Evolutionary conservation across 2,797 vertebrate genomes (phyloP).

Genomic region (Poliocrania exsul): DNA sequence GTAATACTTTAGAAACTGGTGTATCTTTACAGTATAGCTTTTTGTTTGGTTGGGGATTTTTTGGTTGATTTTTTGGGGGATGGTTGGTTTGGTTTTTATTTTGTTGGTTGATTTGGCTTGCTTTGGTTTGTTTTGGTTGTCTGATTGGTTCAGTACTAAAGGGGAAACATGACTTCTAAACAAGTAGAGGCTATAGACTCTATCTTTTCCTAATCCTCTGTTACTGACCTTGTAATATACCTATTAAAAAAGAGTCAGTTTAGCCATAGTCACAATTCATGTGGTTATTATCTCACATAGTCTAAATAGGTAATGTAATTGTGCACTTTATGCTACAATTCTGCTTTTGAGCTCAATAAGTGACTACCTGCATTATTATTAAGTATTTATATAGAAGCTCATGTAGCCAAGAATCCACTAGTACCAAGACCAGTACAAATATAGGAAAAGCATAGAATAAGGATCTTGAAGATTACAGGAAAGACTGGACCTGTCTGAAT

Average conservation of each 20-base stretch:
- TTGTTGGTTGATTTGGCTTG: not conserved
- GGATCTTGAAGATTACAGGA: not conserved
- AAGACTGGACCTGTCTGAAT: not conserved
- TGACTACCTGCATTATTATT: not conserved
- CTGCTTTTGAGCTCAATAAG: slow-evolving; percentile 5
- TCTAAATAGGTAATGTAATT: not conserved
- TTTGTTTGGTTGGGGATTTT: not conserved
- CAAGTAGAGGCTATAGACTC: not conserved
- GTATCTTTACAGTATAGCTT: too few relatives aligned
- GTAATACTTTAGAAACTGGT: not conserved
- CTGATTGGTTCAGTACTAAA: not conserved
- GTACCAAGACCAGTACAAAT: not conserved
- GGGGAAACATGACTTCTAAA: not conserved
- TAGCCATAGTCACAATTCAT: not conserved
- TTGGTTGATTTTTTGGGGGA: not conserved
- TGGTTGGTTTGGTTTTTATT: not conserved
- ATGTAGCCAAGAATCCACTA: not conserved
- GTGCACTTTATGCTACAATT: not conserved
- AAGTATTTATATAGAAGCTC: not conserved
- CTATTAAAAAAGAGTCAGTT: not conserved
- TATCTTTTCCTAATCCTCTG: not conserved
- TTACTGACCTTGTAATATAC: not conserved
- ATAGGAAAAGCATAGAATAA: not conserved
- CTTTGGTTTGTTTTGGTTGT: not conserved
- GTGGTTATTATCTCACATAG: not conserved